phyloP scores from a whole-genome alignment of 2,113 vertebrate genomes.

The Pipra filicauda region DNA sequence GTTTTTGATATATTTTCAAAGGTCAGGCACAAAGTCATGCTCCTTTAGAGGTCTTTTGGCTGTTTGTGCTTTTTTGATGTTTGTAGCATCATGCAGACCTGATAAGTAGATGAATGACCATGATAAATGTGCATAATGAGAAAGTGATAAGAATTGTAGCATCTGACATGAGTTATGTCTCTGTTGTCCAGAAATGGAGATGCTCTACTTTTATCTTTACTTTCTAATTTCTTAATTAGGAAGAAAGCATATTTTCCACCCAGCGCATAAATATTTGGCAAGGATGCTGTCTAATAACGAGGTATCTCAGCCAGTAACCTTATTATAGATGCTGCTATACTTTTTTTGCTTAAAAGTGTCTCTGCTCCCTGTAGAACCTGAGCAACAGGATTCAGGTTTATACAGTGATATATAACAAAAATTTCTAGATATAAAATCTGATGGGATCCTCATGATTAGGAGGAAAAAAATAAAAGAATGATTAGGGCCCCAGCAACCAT shows the following conservation, averaged over 20 bases:
- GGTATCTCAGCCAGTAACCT: neutral
- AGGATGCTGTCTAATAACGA: neutral
- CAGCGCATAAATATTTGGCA: slow-evolving; percentile 20
- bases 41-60: slow-evolving; percentile 17
- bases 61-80: slow-evolving; percentile 66
- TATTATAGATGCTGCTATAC: neutral
- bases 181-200: slow-evolving; percentile 47
- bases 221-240: slow-evolving; percentile 75
- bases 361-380: neutral
- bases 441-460: neutral
- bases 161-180: slow-evolving; percentile 66
- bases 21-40: slow-evolving; percentile 1
- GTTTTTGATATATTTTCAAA: slow-evolving; percentile 47
- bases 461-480: no score
- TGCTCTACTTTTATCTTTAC: slow-evolving; percentile 66
- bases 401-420: neutral
- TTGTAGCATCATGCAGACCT: slow-evolving; percentile 23
- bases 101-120: slow-evolving; percentile 66
- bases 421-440: neutral
- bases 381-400: neutral
- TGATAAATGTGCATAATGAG: slow-evolving; percentile 67
- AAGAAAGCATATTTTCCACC: slow-evolving; percentile 58
- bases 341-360: slow-evolving; percentile 18
- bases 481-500: neutral
- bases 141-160: slow-evolving; percentile 72